Evolutionary conservation across 2,888 invertebrate genomes (phyloP).

Genomic region (Leuctra nigra): DNA sequence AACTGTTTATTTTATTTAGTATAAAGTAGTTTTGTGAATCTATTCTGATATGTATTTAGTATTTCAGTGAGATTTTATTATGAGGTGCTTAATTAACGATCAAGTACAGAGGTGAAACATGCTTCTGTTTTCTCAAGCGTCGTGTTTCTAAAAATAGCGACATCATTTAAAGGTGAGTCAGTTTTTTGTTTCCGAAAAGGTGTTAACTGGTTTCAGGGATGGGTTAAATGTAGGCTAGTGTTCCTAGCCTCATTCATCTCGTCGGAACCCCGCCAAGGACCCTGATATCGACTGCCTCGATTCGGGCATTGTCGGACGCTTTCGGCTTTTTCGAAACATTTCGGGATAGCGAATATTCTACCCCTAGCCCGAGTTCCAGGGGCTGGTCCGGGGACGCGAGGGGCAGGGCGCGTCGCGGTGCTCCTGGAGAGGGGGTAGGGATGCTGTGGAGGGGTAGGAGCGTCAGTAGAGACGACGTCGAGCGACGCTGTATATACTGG

Average conservation of each 20-base stretch:
- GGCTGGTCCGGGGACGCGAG: conserved; percentile 4
- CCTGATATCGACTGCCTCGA: conserved; percentile 14
- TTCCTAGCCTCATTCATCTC: conserved; percentile 6
- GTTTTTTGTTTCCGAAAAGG: neutral
- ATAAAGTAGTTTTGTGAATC: too few species aligned
- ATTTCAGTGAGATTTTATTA: too few species aligned
- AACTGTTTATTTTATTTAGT: too few species aligned
- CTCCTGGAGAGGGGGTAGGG: conserved; percentile 6
- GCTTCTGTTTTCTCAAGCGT: too few species aligned
- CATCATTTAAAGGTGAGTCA: neutral
- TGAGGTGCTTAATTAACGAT: too few species aligned
- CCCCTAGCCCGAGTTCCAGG: conserved; percentile 10
- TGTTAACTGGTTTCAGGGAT: conserved; percentile 11
- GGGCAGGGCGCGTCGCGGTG: conserved; percentile 6
- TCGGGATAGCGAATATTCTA: conserved; percentile 6
- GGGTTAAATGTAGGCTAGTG: conserved; percentile 17
- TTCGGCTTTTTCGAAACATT: neutral
- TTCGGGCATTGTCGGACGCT: neutral
- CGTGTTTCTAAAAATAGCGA: neutral
- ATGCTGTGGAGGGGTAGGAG: conserved; percentile 13
- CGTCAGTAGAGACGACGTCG: conserved; percentile 12
- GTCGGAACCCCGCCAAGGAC: conserved; percentile 8
- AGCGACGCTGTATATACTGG: conserved; percentile 2
- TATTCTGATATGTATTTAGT: too few species aligned
- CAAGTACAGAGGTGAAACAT: too few species aligned